Evolutionary conservation across 2,888 invertebrate genomes (phyloP).

Genomic region (Trachelus stipa): DNA sequence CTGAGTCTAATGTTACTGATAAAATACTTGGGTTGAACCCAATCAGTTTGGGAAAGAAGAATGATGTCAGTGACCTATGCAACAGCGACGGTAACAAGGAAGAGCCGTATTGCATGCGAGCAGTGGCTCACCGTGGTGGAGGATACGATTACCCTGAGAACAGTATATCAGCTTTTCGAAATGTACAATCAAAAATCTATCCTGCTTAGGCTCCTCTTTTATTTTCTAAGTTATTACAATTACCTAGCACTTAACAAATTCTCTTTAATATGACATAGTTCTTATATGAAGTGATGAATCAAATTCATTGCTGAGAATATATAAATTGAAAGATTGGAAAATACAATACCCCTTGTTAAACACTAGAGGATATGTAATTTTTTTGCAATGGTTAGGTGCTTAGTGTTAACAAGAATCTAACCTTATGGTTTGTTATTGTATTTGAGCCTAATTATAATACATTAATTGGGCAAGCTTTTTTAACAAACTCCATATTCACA

Average conservation of each 20-base stretch:
- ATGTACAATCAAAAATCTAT: conserved; percentile 67
- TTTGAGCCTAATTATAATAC: no score
- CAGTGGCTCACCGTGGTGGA: conserved; percentile 82
- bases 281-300: no score
- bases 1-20: conserved; percentile 43
- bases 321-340: no score
- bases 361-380: no score
- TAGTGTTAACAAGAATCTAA: no score
- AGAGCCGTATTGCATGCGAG: conserved; percentile 67
- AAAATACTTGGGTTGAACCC: conserved; percentile 59
- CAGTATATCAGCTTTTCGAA: conserved; percentile 78
- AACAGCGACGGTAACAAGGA: conserved; percentile 43
- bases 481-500: no score
- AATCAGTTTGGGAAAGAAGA: conserved; percentile 33
- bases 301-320: no score
- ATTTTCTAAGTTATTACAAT: neutral
- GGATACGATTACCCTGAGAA: conserved; percentile 85
- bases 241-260: conserved; percentile 9
- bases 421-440: no score
- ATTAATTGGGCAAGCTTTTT: no score
- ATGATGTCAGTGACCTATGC: conserved; percentile 19
- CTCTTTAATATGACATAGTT: conserved; percentile 12
- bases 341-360: no score
- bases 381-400: no score
- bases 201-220: conserved; percentile 10